Evolutionary conservation across 2,888 invertebrate genomes (phyloP).

Genomic region (Pheosia tremula): DNA sequence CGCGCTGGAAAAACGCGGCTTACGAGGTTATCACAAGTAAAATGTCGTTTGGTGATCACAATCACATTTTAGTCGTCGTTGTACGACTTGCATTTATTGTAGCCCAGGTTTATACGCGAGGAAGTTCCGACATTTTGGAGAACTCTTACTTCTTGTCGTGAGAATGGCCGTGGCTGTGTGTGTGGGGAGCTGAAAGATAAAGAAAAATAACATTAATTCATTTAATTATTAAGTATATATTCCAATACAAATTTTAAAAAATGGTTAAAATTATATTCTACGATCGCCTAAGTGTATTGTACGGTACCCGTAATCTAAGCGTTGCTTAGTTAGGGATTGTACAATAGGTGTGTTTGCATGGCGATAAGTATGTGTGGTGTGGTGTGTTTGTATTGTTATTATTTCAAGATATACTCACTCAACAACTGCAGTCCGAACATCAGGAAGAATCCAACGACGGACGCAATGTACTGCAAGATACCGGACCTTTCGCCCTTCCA

Average conservation of each 20-base stretch:
- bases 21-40: conserved; percentile 21
- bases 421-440: conserved; percentile 89
- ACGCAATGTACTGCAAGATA: conserved; percentile 86
- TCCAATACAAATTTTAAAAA: not conserved
- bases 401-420: conserved; percentile 73
- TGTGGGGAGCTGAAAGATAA: conserved; percentile 64
- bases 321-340: no score
- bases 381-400: no score
- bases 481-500: conserved; percentile 85
- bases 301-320: no score
- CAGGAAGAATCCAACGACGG: conserved; percentile 87
- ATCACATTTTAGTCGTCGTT: not conserved
- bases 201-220: conserved; percentile 12
- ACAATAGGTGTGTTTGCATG: no score
- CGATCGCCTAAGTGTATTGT: no score
- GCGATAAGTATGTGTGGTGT: no score
- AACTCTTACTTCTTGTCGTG: conserved; percentile 38
- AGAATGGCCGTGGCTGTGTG: conserved; percentile 62
- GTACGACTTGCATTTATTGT: no score
- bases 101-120: not conserved
- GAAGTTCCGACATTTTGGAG: not conserved
- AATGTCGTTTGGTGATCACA: conserved; percentile 28
- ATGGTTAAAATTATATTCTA: no score
- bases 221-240: not conserved
- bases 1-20: no score